Evolutionary conservation across 1,140 invertebrate species (phyloP), one percentile per base, ranked within the genome.

Genomic region (Drosophila fuyamai): DNA sequence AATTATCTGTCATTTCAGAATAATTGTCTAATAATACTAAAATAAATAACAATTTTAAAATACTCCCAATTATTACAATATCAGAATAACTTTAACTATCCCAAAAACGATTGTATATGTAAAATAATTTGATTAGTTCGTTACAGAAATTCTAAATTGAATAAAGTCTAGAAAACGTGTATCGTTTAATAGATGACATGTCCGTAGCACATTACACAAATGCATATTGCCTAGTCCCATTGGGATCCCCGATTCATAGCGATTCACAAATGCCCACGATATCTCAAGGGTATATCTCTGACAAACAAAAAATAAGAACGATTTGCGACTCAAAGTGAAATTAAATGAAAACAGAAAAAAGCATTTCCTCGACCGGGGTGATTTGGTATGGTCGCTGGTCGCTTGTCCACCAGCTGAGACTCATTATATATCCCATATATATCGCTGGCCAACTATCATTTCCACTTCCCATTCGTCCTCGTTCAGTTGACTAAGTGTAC

Each of bases 401-500:
- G n/a, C 41, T 18, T 55, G 51, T 70, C 67, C 50, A 67, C 44
- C 65, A 71, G 67, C 67, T 71, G 67, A 41, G 67, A 70, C 67
- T 56, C 65, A 71, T 71, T 66, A 58, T 41, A 44, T 66, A 74
- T 60, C 50, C 36, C 56, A 60, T 54, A 61, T 36, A 43, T 38
- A 41, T 47, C n/a, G 60, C 50, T 70, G 29, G 54, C 43, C 35
- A 70, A 71, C 65, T 65, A 57, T 56, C 44, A 46, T 65, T 60
- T 55, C 72, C 57, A 27, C 18, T 56, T 66, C 10, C 41, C 65
- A 66, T 66, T 73, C 41, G 56, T 46, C 36, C 50, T 57, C 68
- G 60, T 76, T 81, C 70, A 61, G 56, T 46, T 66, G 70, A 70
- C 76, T 67, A 90, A 90, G 85, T 85, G 85, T 89, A 90, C 85